These are phyloP conservation scores for Agapornis roseicollis DNA, from an alignment of 2,113 vertebrate species.

Conservation along the genomic window DNA sequence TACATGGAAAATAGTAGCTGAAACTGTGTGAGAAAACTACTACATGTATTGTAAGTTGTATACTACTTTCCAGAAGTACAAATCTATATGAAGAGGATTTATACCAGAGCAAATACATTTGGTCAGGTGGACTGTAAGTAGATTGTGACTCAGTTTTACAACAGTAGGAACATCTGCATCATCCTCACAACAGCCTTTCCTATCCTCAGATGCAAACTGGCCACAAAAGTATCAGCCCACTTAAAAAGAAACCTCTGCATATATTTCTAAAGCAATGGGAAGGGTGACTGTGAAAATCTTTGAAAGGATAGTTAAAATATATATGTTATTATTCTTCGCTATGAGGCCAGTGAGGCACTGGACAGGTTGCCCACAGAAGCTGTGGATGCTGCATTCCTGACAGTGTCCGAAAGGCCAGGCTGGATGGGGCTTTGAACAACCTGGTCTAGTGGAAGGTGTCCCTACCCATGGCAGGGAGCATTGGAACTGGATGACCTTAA, in stretches of 20 bases:
- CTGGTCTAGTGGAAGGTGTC: not conserved
- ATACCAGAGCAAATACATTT: not conserved
- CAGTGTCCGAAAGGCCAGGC: not conserved
- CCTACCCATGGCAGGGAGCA: not conserved
- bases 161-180: not conserved
- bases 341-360: not conserved
- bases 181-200: not conserved
- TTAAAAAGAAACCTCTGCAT: not conserved
- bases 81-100: not conserved
- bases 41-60: fast-evolving
- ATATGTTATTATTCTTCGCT: not conserved
- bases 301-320: not conserved
- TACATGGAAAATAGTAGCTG: not conserved
- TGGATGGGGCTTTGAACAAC: not conserved
- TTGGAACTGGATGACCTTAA: not conserved
- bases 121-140: not conserved
- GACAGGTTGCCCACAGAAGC: not conserved
- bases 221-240: not conserved
- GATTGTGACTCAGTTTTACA: not conserved
- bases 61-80: not conserved
- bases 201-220: not conserved
- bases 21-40: not conserved
- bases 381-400: not conserved
- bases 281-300: not conserved
- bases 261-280: not conserved